Conservation (phyloP, 2,888 invertebrate genomes). For the Portevinia maculata region DNA sequence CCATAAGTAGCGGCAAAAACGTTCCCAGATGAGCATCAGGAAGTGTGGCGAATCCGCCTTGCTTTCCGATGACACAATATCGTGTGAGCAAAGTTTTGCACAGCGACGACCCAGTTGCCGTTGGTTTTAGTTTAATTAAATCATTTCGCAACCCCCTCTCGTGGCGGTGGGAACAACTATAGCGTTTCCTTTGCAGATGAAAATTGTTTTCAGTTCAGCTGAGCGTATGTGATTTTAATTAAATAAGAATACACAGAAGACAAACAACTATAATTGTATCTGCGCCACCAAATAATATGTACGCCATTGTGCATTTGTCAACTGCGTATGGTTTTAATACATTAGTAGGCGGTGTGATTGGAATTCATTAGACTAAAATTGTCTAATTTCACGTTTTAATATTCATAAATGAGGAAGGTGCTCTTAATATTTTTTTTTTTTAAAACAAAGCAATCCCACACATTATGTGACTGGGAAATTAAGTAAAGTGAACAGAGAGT, state of each 20-base stretch:
- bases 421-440: background rate
- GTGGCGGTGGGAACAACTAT: slow-evolving; percentile 8
- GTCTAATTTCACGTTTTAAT: slow-evolving; percentile 9
- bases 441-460: background rate
- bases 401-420: background rate
- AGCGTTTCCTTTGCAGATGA: slow-evolving; percentile 41
- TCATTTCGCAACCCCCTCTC: slow-evolving; percentile 36
- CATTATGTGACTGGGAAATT: background rate
- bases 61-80: slow-evolving; percentile 50
- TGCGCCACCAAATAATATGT: background rate
- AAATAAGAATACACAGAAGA: slow-evolving; percentile 36
- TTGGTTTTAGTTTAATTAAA: slow-evolving; percentile 63
- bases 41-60: slow-evolving; percentile 8
- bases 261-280: slow-evolving; percentile 8
- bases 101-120: slow-evolving; percentile 49
- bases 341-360: slow-evolving; percentile 7
- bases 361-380: background rate
- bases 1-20: background rate
- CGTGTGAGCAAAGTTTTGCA: slow-evolving; percentile 18
- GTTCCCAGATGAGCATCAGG: slow-evolving; percentile 2
- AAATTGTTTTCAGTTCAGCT: slow-evolving; percentile 48
- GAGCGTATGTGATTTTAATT: slow-evolving; percentile 62
- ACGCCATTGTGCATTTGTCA: slow-evolving; percentile 23
- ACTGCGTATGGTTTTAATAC: slow-evolving; percentile 11
- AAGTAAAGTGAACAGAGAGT: too few relatives aligned